Percentiles rank a stretch among this genome's conserved stretches.
Conservation (phyloP, 2,888 invertebrate genomes). For the Oscheius sp. region DNA sequence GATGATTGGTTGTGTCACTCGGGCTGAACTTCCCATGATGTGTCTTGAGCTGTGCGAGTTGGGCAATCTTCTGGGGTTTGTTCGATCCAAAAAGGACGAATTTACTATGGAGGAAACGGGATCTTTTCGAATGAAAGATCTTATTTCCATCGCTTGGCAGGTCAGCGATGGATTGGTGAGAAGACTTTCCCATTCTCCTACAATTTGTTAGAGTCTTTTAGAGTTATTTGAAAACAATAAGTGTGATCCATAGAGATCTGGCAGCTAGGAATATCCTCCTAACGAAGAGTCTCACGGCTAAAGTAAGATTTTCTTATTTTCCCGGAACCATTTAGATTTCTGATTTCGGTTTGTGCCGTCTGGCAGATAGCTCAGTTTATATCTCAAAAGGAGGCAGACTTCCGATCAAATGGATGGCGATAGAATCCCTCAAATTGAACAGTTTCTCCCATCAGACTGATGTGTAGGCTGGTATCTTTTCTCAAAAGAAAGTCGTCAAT, state of each 20-base stretch:
- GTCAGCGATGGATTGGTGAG: conserved; percentile 49
- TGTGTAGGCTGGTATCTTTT: conserved; percentile 41
- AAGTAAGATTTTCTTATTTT: not conserved
- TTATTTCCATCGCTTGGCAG: conserved; percentile 61
- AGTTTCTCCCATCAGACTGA: conserved; percentile 57
- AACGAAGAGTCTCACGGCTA: not conserved
- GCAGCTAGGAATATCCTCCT: not conserved
- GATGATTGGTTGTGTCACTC: conserved; percentile 59
- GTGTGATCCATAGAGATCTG: conserved; percentile 57
- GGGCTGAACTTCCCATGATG: conserved; percentile 48
- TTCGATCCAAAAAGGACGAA: conserved; percentile 45
- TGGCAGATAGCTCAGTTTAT: conserved; percentile 53
- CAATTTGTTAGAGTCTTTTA: conserved; percentile 7
- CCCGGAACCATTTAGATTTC: conserved; percentile 46
- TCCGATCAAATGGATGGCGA: too few relatives aligned
- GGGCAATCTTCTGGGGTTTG: conserved; percentile 53
- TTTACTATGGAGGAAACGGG: conserved; percentile 50
- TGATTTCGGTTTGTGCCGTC: conserved; percentile 62
- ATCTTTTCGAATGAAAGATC: conserved; percentile 52
- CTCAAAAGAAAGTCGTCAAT: not conserved
- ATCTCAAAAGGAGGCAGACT: conserved; percentile 60
- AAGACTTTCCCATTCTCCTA: not conserved
- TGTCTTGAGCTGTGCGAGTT: conserved; percentile 54
- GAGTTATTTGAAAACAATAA: conserved; percentile 52
- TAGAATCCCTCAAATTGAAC: too few relatives aligned